A percentile compares a stretch with the other conserved stretches of the same genome.
These are phyloP conservation scores for Pachyseris speciosa DNA, from an alignment of 64 coral and sea anemone species.

Conservation along the genomic window DNA sequence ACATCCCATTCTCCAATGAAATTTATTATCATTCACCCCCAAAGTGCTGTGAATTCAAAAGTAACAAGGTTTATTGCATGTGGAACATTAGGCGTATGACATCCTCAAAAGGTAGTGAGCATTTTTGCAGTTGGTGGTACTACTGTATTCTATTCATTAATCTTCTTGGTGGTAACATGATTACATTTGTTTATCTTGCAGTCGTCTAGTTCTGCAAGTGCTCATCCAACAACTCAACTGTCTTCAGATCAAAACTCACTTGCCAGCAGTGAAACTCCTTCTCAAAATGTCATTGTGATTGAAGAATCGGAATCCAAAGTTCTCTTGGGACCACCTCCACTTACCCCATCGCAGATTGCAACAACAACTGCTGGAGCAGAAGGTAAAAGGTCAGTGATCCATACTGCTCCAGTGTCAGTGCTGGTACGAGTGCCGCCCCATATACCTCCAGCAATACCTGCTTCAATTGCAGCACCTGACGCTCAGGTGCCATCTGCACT, in stretches of 20 bases:
- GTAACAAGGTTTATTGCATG: no score
- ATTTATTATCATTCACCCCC: no score
- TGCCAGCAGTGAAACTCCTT: not conserved
- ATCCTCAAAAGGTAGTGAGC: no score
- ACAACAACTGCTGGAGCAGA: constrained; percentile 45
- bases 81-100: no score
- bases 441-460: constrained; percentile 83
- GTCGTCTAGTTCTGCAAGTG: not conserved
- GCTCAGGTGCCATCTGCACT: constrained; percentile 86
- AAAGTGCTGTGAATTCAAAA: no score
- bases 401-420: constrained; percentile 84
- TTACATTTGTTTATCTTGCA: not conserved
- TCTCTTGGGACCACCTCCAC: not conserved
- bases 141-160: not conserved
- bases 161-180: not conserved
- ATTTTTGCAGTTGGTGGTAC: constrained; percentile 13
- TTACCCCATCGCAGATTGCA: not conserved
- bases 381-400: constrained; percentile 38
- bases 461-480: constrained; percentile 89
- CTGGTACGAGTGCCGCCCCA: constrained; percentile 77
- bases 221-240: constrained; percentile 8
- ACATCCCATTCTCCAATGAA: no score
- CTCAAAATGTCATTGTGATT: constrained; percentile 38
- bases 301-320: not conserved
- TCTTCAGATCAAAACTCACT: constrained; percentile 6